phyloP scores from a whole-genome alignment of 2,113 vertebrate genomes.

The Abramis brama region DNA sequence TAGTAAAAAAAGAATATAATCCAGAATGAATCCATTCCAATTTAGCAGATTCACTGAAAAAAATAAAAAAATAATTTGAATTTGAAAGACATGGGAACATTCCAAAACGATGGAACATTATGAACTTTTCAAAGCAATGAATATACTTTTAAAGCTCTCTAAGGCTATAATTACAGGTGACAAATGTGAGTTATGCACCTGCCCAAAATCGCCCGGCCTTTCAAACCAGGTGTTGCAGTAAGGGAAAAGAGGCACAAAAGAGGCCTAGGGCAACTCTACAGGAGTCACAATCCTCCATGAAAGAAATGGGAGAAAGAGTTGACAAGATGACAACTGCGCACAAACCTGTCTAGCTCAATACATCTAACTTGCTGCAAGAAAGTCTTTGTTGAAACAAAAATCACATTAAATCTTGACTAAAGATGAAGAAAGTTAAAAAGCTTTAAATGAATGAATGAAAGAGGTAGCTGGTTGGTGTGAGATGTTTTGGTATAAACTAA shows the following conservation, averaged over 20 bases:
- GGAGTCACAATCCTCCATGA: background rate
- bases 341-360: background rate
- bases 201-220: background rate
- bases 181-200: background rate
- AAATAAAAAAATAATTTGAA: background rate
- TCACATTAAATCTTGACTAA: background rate
- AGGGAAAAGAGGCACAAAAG: background rate
- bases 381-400: background rate
- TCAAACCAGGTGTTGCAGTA: background rate
- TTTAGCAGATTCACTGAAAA: background rate
- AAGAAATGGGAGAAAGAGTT: background rate
- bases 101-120: background rate
- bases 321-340: background rate
- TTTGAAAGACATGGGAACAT: background rate
- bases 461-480: background rate
- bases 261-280: background rate
- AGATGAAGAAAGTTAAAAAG: background rate
- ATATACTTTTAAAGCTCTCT: background rate
- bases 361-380: background rate
- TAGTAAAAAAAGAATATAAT: background rate
- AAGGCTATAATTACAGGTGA: constrained; percentile 14
- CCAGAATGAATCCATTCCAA: background rate
- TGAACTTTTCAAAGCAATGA: background rate
- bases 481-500: background rate
- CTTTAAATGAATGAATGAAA: background rate